Base-by-base conservation (phyloP, 2,888 invertebrate species). In the Tipula lateralis region DNA sequence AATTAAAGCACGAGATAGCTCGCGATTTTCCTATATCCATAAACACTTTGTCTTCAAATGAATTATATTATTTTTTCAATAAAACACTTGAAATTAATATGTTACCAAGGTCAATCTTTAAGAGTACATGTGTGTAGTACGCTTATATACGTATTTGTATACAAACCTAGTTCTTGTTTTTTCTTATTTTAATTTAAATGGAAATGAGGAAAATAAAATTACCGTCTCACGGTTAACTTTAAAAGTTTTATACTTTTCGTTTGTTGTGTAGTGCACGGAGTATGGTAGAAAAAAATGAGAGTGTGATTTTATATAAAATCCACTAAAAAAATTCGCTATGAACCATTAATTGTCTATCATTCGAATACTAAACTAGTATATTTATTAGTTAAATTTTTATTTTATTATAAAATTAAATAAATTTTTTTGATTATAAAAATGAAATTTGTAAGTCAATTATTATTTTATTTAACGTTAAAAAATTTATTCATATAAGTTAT, bases 251-350 rank as follows among this genome's bases (percentile, higher is more conserved):
- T 30, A 24, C 66, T 24, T 66, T 66, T 66, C 24, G 66, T 66
- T 39, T 66, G 7, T 19, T 66, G 50, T 44, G 44, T n/a, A n/a
- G n/a, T 24, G 24, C 66, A 9, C 24, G 3, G 66, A 66, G 66
- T 66, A 82, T 4, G 30, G 30, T 16, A 44, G 30, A 82, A 16
- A 82, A 16, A 82, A 85, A 85, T 85, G 85, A 85, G 86, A 86
- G 86, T 85, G 85, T 85, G 81, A 84, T 84, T 85, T 85, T 87
- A 88, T 88, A 88, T 88, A 88, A 88, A 88, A 88, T 87, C 87
- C 88, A 88, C 88, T 87, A 87, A 88, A 87, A 87, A 87, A 87
- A 87, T 87, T 88, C 87, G 88, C 87, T 88, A 87, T 87, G 88
- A 88, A 87, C 88, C 88, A 88, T 88, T 88, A 88, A 85, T 85